Percentiles rank a stretch among this genome's conserved stretches.
These are phyloP conservation scores for Xenus cinereus DNA, from an alignment of 2,113 vertebrate genomes.

Conservation along the genomic window DNA sequence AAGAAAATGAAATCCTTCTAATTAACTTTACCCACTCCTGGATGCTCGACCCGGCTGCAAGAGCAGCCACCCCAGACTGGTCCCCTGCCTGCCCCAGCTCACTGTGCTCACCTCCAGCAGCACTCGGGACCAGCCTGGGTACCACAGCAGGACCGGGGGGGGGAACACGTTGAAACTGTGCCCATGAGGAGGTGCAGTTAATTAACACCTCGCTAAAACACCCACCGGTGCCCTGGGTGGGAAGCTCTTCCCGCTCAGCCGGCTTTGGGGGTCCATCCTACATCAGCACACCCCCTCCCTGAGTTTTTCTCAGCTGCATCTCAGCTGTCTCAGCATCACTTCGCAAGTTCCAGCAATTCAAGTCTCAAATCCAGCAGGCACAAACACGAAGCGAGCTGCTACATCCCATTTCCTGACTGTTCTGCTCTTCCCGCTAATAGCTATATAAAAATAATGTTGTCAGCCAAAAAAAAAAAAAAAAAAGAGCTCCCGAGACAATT, in stretches of 20 bases:
- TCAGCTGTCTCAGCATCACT: neutral
- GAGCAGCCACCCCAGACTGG: neutral
- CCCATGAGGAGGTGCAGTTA: neutral
- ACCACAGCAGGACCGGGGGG: neutral
- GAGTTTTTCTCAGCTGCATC: neutral
- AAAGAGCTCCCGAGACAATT: neutral
- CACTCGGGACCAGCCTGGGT: neutral
- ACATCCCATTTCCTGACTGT: neutral
- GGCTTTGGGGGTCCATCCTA: neutral
- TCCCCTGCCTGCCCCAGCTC: neutral
- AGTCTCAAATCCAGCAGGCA: neutral
- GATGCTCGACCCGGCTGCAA: neutral
- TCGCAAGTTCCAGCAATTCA: neutral
- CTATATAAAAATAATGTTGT: accelerated
- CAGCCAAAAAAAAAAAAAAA: neutral
- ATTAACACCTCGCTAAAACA: neutral
- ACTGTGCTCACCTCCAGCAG: neutral
- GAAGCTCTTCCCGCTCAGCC: neutral
- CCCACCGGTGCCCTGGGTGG: neutral
- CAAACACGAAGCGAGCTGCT: neutral
- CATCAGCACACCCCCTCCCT: neutral
- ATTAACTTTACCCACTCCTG: neutral
- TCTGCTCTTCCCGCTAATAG: neutral
- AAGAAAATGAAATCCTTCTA: neutral
- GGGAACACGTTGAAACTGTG: neutral